Evolutionary conservation across 2,888 invertebrate species (phyloP), one percentile per base, ranked within the genome.

Genomic region (Hylaea fasciaria): DNA sequence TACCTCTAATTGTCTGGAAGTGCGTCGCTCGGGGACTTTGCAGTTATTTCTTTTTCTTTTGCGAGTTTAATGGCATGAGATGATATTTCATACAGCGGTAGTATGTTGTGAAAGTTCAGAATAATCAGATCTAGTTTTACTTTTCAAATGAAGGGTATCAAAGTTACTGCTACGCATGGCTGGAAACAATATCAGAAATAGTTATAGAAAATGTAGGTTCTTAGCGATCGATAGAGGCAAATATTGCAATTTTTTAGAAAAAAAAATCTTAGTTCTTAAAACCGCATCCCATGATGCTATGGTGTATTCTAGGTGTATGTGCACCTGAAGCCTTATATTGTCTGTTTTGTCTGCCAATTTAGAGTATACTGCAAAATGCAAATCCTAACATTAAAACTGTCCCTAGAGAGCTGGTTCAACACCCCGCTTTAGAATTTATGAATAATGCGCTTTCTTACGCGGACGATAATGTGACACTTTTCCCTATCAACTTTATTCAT

Each of bases 1-100:
- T 78, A 71, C 74, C 78, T 86, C 89, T 91, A 91, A 91, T 91
- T 91, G 90, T 89, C 88, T 86, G 86, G 87, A 90, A 91, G 88
- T 86, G 82, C 85, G 61, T 59, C 58, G 57, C 61, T 56, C n/a
- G 65, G 65, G 65, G 64, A 56, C 51, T 13, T 47, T 44, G 35
- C 56, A 45, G 43, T 62, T 57, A 62, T 57, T 52, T 57, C 61
- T 52, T 56, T 55, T 58, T 58, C 58, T 63, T 58, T 63, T 48
- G 51, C 48, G 32, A 62, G 56, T 57, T 56, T 57, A 56, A 62
- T 62, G 81, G 86, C 85, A 85, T 85, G 82, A 82, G 83, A 84
- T 83, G 87, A 89, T 89, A 87, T 88, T 89, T 88, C 82, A 83
- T 82, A 62, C 56, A 44, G 32, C 22, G 35, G 48, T 45, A 78